Base-by-base conservation (phyloP, 1,140 invertebrate species). In the Tachypleus tridentatus region DNA sequence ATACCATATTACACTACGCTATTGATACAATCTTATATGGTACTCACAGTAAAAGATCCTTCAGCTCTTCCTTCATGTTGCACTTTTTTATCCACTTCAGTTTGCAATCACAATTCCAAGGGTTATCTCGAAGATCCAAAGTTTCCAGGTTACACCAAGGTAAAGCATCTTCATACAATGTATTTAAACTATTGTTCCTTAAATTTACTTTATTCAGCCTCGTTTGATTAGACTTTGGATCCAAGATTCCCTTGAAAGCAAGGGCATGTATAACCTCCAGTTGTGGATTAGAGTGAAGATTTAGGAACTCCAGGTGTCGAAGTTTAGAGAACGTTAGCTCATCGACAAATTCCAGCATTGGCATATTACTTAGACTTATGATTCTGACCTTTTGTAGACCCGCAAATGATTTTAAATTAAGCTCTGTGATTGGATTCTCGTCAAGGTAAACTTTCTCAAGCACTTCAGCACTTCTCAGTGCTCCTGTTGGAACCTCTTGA, bases 101-200 rank as follows among this genome's bases (percentile, higher is more conserved):
- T 58, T 61, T 56, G 50, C 71, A 72, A 52, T 72, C 69, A 61
- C 71, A 72, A 29, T 48, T 49, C 69, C 67, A 70, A 7, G 69
- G 71, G 65, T 72, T 72, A 48, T 61, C 64, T 49, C 62, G 61
- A 4, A 72, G 49, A 58, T 72, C 69, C 48, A 72, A 60, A n/a
- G 52, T 61, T 11, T 53, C 61, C 9, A 70, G 53, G 10, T 61
- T 64, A 7, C 64, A 57, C 54, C 60, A 65, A 52, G 57, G 47
- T 4, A 62, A 11, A 11, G 60, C 59, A 60, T 29, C 10, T 8
- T 48, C 56, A 6, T 61, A 11, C n/a, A 64, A 50, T 3, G 29
- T 60, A n/a, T 3, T 7, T 9, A 68, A 11, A 3, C 51, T 6
- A 62, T 70, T 65, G 0, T 47, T 53, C 64, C 58, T 58, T 8